Base-by-base conservation (phyloP, 2,888 invertebrate genomes). In the Adelognathus sp. region DNA sequence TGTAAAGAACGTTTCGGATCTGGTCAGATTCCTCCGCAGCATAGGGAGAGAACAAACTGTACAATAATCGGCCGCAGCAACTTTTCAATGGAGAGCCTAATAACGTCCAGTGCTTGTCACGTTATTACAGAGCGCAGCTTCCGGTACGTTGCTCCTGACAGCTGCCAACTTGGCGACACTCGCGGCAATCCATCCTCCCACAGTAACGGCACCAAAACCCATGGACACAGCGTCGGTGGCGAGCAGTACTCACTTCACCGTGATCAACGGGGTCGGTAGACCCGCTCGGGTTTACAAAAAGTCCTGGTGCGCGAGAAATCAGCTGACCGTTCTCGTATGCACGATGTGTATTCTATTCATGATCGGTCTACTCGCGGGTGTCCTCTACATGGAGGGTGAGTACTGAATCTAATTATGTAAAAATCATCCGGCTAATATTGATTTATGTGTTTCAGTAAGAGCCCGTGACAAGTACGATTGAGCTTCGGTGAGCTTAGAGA, bases 241-340 rank as follows among this genome's bases (percentile, higher is more conserved):
- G 66, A 97, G 97, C 92, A 97, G 97, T 79, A 97, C 96, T 88
- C 97, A 97, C 91, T 97, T 97, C 90, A 97, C 97, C 9, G 96
- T 97, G 70, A 95, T 97, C 78, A 97, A 97, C 89, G 96, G 96
- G 70, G 94, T 95, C 85, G 94, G 94, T 69, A 94, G 94, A 88
- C 92, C 93, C 46, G 93, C 93, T 80, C 94, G 95, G 87, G 93
- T 93, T 82, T 93, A 93, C 84, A 92, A 92, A 54, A 93, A 93
- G 86, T 92, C 94, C 56, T 95, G 95, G 88, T 96, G 96, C 90
- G 96, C 96, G 90, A 93, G 95, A 88, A 95, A 97, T 88, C 96
- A 96, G 92, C 94, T 97, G 85, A 96, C 96, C 71, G 95, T 96
- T 70, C 94, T 97, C 81, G 96, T 97, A 82, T 93, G 96, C 89